phyloP scores from a whole-genome alignment of 2,113 vertebrate species.

The Heloderma charlesbogerti region DNA sequence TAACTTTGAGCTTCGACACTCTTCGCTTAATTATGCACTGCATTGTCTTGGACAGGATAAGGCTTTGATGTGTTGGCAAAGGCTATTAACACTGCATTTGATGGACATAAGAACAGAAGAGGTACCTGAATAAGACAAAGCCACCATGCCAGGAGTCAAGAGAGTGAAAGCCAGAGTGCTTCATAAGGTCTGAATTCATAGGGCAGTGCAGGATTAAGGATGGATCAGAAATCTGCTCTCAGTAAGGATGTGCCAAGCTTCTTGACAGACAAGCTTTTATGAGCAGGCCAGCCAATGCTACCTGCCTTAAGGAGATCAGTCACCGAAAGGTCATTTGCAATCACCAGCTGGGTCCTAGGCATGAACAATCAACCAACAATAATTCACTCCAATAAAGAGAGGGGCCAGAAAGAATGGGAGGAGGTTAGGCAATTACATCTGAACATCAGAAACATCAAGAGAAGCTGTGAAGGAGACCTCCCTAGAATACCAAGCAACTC shows the following conservation, averaged over 20 bases:
- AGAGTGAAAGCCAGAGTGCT: neutral
- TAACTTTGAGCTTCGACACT: neutral
- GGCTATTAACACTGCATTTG: neutral
- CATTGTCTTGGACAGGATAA: neutral
- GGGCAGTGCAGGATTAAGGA: conserved; percentile 9
- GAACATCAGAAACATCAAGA: conserved; percentile 29
- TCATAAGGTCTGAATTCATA: neutral
- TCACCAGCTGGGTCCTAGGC: rapidly evolving
- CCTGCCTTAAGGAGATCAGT: neutral
- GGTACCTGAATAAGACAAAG: neutral
- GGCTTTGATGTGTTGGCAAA: neutral
- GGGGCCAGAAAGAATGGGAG: neutral
- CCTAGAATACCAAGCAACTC: conserved; percentile 67
- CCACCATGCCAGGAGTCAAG: neutral
- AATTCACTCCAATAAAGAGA: conserved; percentile 27
- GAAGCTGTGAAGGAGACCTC: conserved; percentile 47
- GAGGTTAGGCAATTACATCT: conserved; percentile 39
- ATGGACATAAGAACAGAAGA: neutral
- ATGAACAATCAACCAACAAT: neutral
- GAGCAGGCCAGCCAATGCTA: conserved; percentile 12
- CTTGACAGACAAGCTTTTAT: neutral
- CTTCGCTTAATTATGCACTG: neutral
- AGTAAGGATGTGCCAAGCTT: neutral
- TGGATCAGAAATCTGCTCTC: neutral
- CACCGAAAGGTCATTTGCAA: conserved; percentile 16